Conservation (phyloP, 1,140 invertebrate genomes). For the Nixonia krombeini region DNA sequence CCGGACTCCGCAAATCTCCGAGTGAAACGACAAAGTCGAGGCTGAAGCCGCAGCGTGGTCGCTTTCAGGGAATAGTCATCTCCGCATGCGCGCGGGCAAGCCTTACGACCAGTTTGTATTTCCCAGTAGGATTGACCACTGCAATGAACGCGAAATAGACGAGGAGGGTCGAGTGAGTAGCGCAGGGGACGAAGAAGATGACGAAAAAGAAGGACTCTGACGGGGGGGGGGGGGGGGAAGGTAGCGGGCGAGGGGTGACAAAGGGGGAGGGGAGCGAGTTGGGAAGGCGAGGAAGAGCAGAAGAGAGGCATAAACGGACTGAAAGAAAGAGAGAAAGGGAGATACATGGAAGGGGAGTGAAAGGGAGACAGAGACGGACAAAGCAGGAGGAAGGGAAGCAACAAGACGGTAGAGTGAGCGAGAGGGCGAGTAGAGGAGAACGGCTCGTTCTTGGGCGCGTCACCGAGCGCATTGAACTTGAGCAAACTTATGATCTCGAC, state of each 20-base stretch:
- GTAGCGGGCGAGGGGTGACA: no score
- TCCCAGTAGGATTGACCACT: conserved; percentile 41
- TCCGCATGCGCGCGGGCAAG: conserved; percentile 33
- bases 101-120: conserved; percentile 40
- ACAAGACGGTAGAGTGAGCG: no score
- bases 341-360: conserved; percentile 3
- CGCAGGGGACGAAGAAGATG: no score
- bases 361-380: conserved; percentile 7
- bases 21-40: no score
- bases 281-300: neutral
- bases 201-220: no score
- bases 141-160: conserved; percentile 28
- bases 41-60: conserved; percentile 31
- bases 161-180: conserved; percentile 1
- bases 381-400: neutral
- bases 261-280: no score
- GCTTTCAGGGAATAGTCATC: conserved; percentile 40
- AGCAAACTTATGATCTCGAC: conserved; percentile 52
- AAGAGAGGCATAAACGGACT: no score
- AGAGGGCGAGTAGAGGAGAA: no score
- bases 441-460: conserved; percentile 45
- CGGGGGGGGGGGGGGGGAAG: no score
- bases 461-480: conserved; percentile 54
- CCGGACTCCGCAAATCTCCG: no score
- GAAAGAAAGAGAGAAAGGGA: conserved; percentile 18